phyloP scores from a whole-genome alignment of 2,797 vertebrate genomes.

The Anolis apletophallus region DNA sequence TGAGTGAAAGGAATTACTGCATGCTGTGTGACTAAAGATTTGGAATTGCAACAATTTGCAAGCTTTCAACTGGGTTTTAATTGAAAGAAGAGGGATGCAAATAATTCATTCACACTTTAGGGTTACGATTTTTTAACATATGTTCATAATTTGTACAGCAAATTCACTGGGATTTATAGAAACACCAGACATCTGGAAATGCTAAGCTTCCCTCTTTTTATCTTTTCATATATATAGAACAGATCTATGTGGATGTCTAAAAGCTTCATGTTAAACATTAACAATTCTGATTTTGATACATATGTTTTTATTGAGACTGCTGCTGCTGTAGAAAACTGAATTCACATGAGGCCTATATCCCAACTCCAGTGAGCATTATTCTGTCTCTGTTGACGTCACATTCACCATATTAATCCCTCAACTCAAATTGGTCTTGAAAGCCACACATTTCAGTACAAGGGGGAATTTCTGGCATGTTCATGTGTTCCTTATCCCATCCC shows the following conservation, averaged over 20 bases:
- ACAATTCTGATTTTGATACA: not conserved
- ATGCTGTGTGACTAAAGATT: constrained; percentile 20
- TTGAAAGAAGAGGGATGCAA: not conserved
- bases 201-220: not conserved
- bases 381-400: too few species aligned
- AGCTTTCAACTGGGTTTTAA: constrained; percentile 27
- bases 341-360: too few species aligned
- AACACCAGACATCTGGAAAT: constrained; percentile 43
- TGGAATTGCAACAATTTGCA: constrained; percentile 18
- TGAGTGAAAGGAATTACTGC: constrained; percentile 15
- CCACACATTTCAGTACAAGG: too few species aligned
- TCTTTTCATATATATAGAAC: constrained; percentile 29
- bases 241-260: not conserved
- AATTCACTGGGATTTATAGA: constrained; percentile 34
- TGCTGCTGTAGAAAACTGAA: not conserved
- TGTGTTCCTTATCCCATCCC: too few species aligned
- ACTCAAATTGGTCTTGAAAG: too few species aligned
- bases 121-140: constrained; percentile 35
- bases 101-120: constrained; percentile 24
- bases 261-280: constrained; percentile 13
- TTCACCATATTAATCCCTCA: too few species aligned
- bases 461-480: too few species aligned
- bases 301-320: not conserved
- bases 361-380: too few species aligned
- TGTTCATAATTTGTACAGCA: constrained; percentile 34